phyloP scores from a whole-genome alignment of 2,888 invertebrate genomes.

The Myopa testacea region DNA sequence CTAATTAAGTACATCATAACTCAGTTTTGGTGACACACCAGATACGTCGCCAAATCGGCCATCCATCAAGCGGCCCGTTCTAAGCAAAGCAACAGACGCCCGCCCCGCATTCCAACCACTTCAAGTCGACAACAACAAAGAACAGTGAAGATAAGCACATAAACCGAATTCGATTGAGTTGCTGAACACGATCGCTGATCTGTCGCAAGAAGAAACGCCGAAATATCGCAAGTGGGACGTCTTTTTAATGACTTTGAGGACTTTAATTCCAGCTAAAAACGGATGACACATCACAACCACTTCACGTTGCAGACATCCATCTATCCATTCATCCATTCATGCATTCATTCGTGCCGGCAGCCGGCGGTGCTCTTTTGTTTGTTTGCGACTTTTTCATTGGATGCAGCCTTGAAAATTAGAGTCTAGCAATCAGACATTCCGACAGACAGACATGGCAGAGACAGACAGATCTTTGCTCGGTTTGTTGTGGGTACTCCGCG shows the following conservation, averaged over 20 bases:
- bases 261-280: neutral
- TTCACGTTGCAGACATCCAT: neutral
- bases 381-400: slow-evolving; percentile 34
- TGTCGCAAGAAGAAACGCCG: slow-evolving; percentile 22
- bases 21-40: too few species aligned
- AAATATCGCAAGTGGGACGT: neutral
- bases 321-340: neutral
- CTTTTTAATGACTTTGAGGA: neutral
- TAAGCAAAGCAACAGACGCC: slow-evolving; percentile 9
- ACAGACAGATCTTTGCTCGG: too few species aligned
- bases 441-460: too few species aligned
- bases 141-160: slow-evolving; percentile 5
- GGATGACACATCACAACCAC: neutral
- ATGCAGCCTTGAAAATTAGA: slow-evolving; percentile 29
- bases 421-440: slow-evolving; percentile 20
- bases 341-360: neutral
- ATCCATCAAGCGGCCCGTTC: neutral
- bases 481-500: too few species aligned
- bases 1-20: too few species aligned
- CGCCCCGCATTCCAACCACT: slow-evolving; percentile 26
- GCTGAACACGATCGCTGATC: slow-evolving; percentile 31
- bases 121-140: neutral
- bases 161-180: slow-evolving; percentile 43
- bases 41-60: too few species aligned
- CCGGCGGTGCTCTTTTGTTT: neutral